Base-by-base conservation (phyloP, 1,140 invertebrate genomes). In the Brachystomella parvula region DNA sequence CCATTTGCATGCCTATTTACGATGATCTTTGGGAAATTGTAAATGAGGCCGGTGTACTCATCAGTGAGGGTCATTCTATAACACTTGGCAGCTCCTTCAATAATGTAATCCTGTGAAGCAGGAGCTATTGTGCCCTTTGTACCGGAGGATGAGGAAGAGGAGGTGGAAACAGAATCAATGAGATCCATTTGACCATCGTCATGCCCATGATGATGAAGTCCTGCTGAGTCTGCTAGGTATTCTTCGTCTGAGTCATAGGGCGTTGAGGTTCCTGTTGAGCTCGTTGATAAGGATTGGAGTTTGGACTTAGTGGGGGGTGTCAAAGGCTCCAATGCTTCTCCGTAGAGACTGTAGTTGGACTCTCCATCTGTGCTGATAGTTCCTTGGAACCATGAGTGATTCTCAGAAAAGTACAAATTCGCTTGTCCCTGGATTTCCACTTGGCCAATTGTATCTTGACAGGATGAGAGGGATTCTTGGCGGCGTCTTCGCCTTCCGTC, bases 361-460 rank as follows among this genome's bases (percentile, higher is more conserved):
- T 74, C 73, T 65, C 77, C 75, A 12, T 71, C 72, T 21, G 75
- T 71, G 2, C 70, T 68, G 21, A 79, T 72, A 63, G 72, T 74
- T 3, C 78, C 78, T 66, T 76, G 74, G 59, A 79, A 79, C 73
- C 73, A 75, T 12, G 74, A 72, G 21, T 75, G 74, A 47, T 78
- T 74, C 58, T 75, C 72, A 29, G 74, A 63, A 62, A 79, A 79
- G 67, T 77, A 79, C 15, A 79, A 71, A 32, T 76, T 74, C n/a
- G 78, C 76, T 6, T 72, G 31, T 26, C 78, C 78, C 35, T 73
- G 60, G 21, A 75, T 72, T 39, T 75, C 73, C n/a, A 74, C 65
- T 17, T 63, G 61, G 35, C 59, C 66, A 6, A 63, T 61, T 9
- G 56, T n/a, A n/a, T n/a, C 44, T 31, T 29, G 39, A 21, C 66